Evolutionary conservation across 1,140 invertebrate genomes (phyloP).

Genomic region (Acyrthosiphon pisum): DNA sequence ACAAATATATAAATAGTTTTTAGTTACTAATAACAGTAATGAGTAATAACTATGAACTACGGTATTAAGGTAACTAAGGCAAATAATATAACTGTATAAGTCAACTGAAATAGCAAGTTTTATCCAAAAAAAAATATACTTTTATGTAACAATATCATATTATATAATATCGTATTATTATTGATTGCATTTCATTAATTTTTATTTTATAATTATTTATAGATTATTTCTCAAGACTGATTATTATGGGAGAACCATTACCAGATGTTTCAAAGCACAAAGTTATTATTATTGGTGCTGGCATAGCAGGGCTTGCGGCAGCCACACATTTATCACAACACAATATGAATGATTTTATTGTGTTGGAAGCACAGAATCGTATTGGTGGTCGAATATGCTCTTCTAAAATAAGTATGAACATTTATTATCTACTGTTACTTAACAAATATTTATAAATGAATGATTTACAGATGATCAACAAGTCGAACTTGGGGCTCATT

Average conservation of each 20-base stretch:
- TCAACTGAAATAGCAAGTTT: too few species aligned
- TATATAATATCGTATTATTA: too few species aligned
- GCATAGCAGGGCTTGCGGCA: conserved; percentile 84
- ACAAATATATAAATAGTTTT: too few species aligned
- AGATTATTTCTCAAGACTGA: conserved; percentile 39
- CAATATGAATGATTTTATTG: conserved; percentile 77
- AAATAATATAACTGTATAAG: too few species aligned
- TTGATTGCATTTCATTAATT: neutral
- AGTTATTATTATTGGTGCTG: conserved; percentile 84
- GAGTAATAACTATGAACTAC: too few species aligned
- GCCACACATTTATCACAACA: conserved; percentile 85
- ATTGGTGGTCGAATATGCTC: conserved; percentile 81
- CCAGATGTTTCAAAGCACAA: conserved; percentile 66
- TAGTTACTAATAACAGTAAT: too few species aligned
- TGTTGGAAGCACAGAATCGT: conserved; percentile 80
- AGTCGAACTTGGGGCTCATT: conserved; percentile 89
- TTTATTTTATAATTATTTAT: neutral
- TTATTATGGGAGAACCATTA: conserved; percentile 40
- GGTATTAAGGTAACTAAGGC: too few species aligned
- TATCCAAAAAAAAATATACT: too few species aligned
- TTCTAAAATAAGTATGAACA: conserved; percentile 75
- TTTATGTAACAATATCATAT: too few species aligned
- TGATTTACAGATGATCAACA: conserved; percentile 65
- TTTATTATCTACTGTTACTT: neutral
- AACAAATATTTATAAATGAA: neutral